Conservation (phyloP, 2,113 vertebrate species). For the Neomonachus schauinslandi region DNA sequence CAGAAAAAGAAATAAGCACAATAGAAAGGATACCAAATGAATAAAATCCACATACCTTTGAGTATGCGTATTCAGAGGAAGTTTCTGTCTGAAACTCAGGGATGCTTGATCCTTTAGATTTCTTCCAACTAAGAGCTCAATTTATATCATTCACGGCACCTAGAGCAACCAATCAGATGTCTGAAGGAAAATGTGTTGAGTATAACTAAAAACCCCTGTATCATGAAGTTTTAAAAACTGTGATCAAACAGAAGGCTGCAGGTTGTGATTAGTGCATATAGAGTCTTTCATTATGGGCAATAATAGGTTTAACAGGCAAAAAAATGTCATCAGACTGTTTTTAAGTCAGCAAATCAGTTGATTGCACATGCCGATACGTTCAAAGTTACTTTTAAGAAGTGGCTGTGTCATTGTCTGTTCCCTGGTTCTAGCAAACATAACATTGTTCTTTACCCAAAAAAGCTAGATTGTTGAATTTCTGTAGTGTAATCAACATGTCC, state of each 20-base stretch:
- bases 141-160: slow-evolving; percentile 77
- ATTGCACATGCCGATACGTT: slow-evolving; percentile 52
- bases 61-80: slow-evolving; percentile 44
- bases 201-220: slow-evolving; percentile 66
- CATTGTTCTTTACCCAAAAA: neutral
- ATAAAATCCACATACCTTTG: slow-evolving; percentile 77
- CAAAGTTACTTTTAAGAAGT: slow-evolving; percentile 44
- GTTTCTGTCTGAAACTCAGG: slow-evolving; percentile 68
- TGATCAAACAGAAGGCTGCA: slow-evolving; percentile 61
- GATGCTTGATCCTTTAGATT: slow-evolving; percentile 65
- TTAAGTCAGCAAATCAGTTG: slow-evolving; percentile 71
- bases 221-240: slow-evolving; percentile 77
- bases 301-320: slow-evolving; percentile 69
- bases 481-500: neutral
- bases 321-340: slow-evolving; percentile 24
- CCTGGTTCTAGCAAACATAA: slow-evolving; percentile 1
- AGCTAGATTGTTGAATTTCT: neutral
- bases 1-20: slow-evolving; percentile 52
- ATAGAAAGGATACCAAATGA: slow-evolving; percentile 29
- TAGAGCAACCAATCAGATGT: slow-evolving; percentile 78
- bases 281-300: slow-evolving; percentile 79
- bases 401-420: slow-evolving; percentile 22
- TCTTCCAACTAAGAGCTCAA: slow-evolving; percentile 40
- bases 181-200: slow-evolving; percentile 68
- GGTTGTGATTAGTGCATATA: slow-evolving; percentile 71